A percentile compares a stretch with the other conserved stretches of the same genome.
These are phyloP conservation scores for Smittia aterrima DNA, from an alignment of 2,888 invertebrate species.

Conservation along the genomic window DNA sequence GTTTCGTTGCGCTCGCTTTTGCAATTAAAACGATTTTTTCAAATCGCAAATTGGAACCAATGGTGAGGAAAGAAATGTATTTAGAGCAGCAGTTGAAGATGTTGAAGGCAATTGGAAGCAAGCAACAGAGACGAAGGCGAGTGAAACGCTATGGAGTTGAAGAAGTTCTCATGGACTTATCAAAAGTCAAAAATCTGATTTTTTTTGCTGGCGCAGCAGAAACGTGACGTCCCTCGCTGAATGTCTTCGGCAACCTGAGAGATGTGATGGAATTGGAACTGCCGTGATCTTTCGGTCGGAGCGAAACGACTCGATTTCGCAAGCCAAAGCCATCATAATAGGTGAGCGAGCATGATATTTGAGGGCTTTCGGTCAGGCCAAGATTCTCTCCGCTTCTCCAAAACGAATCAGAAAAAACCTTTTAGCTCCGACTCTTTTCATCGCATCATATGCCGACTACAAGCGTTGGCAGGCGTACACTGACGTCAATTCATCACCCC, in stretches of 20 bases:
- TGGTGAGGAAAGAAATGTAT: conserved; percentile 3
- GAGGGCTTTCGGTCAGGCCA: too few species aligned
- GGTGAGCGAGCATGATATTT: too few species aligned
- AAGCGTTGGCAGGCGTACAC: conserved; percentile 6
- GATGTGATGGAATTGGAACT: neutral
- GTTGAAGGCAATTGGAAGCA: conserved; percentile 17
- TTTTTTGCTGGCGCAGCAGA: conserved; percentile 28
- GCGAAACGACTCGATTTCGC: neutral
- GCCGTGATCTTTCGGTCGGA: neutral
- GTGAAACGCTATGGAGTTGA: conserved; percentile 11
- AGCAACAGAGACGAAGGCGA: neutral
- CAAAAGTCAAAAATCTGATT: conserved; percentile 37
- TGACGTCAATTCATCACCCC: conserved; percentile 27
- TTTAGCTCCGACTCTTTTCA: too few species aligned
- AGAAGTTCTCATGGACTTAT: conserved; percentile 39
- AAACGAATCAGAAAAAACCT: too few species aligned
- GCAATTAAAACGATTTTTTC: conserved; percentile 16
- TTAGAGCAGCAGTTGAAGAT: conserved; percentile 5
- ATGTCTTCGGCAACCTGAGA: conserved; percentile 13
- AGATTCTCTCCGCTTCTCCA: too few species aligned
- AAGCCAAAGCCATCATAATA: neutral
- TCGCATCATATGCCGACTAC: neutral
- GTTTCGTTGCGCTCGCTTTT: conserved; percentile 7
- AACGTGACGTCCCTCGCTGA: conserved; percentile 30
- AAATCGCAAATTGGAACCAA: conserved; percentile 12